Evolutionary conservation across 2,888 invertebrate genomes (phyloP), one percentile per base, ranked within the genome.

Genomic region (Agriopis marginaria): DNA sequence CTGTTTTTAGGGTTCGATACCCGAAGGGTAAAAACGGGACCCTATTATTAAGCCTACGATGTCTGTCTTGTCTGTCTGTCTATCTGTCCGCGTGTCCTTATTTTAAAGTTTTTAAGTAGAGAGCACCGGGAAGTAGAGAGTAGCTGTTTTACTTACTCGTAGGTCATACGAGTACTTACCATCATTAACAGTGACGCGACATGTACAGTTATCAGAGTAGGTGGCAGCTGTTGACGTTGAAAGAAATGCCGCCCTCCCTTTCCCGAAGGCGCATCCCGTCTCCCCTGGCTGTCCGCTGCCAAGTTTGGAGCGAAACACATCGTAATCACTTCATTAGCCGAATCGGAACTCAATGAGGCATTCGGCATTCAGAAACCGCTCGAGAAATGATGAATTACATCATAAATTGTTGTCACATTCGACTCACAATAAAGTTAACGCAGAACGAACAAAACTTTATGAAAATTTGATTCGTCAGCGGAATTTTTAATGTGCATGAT

Each of bases 361-460:
- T 50, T 76, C 65, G 45, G 60, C 50, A 76, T 70, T 50, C 74
- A 56, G 7, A 5, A 17, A 10, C 39, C 45, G 56, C 55, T 8
- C 47, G 53, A 9, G 44, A 50, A 40, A 51, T 61, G 61, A 70
- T 71, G 58, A 60, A 70, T 68, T 68, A 66, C 64, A 62, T 64
- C 69, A 61, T 72, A 45, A 70, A 68, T 71, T 23, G 66, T 58
- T 69, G 71, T 65, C 70, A 60, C 61, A 32, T 23, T 51, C 64
- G 32, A 39, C 14, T n/a, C 45, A 63, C 64, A 66, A 71, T 66
- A 44, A 64, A 66, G 49, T 72, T 68, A 70, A 70, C 75, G 75
- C 68, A 70, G 70, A 64, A 62, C 63, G 45, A 51, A 63, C 71
- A 53, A 71, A 71, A 73, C 40, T 9, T 60, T 73, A 73, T 75